phyloP scores from a whole-genome alignment of 2,888 invertebrate genomes.

The Agrochola lychnidis region DNA sequence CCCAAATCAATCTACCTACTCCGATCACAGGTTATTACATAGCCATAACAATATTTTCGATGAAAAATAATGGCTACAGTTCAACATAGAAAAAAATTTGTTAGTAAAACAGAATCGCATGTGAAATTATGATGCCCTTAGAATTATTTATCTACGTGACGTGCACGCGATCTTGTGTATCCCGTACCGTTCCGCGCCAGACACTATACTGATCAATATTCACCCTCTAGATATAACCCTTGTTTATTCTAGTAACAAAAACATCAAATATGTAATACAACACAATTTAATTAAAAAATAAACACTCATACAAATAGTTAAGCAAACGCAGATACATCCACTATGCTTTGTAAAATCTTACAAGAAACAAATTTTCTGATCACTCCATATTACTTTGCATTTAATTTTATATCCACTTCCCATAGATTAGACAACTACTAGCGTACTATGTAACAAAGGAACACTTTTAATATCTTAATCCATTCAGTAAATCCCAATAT shows the following conservation, averaged over 20 bases:
- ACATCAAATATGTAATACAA: constrained; percentile 62
- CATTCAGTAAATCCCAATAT: constrained; percentile 35
- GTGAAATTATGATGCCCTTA: constrained; percentile 30
- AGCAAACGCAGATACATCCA: constrained; percentile 49
- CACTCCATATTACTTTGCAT: constrained; percentile 53
- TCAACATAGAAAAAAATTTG: neutral
- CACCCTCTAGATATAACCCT: constrained; percentile 57
- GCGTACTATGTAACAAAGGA: constrained; percentile 56
- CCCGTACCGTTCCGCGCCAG: constrained; percentile 68
- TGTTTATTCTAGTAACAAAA: constrained; percentile 54
- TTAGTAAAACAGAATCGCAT: constrained; percentile 37
- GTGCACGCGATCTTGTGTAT: constrained; percentile 53
- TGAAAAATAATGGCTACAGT: neutral
- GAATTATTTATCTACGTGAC: constrained; percentile 14
- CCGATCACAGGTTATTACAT: no score
- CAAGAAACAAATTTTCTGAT: constrained; percentile 50
- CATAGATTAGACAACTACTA: constrained; percentile 51
- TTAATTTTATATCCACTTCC: constrained; percentile 35
- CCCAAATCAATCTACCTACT: no score
- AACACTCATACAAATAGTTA: constrained; percentile 65
- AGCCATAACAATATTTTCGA: constrained; percentile 9
- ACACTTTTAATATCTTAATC: constrained; percentile 37
- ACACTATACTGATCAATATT: constrained; percentile 69
- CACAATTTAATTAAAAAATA: constrained; percentile 71
- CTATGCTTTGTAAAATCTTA: constrained; percentile 52